phyloP scores from a whole-genome alignment of 2,113 vertebrate species.

The Rhombomys opimus region DNA sequence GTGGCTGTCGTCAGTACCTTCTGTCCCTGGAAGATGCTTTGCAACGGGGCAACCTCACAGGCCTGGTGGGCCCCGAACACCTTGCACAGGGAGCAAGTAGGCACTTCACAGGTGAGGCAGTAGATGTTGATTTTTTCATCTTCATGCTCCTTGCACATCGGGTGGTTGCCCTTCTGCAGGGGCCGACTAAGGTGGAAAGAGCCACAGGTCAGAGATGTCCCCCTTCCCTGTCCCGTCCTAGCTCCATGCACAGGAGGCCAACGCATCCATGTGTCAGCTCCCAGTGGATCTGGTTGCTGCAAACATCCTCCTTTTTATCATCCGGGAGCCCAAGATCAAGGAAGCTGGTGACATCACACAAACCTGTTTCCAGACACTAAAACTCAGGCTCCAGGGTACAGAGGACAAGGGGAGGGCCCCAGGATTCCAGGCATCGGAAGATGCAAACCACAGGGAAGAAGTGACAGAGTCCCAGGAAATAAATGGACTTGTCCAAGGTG shows the following conservation, averaged over 20 bases:
- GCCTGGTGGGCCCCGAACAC: conserved; percentile 97
- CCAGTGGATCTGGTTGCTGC: background rate
- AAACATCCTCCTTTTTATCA: background rate
- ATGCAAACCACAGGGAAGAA: background rate
- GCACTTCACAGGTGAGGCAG: conserved; percentile 93
- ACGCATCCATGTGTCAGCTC: background rate
- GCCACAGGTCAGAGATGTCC: background rate
- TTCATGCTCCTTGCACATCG: conserved; percentile 96
- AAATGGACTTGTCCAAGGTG: conserved; percentile 65
- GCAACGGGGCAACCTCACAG: conserved; percentile 95
- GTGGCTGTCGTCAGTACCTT: conserved; percentile 82
- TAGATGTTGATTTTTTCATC: conserved; percentile 99
- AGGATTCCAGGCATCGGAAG: background rate
- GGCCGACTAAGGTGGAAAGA: conserved; percentile 83
- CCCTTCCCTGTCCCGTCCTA: background rate
- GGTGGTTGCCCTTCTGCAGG: conserved; percentile 92
- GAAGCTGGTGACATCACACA: background rate
- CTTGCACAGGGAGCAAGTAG: conserved; percentile 98
- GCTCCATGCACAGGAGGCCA: background rate
- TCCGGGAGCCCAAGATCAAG: background rate
- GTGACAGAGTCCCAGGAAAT: background rate
- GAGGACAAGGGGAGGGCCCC: background rate
- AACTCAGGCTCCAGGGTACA: background rate
- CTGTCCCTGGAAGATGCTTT: conserved; percentile 92
- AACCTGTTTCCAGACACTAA: background rate